A percentile compares a stretch with the other conserved stretches of the same genome.
phyloP scores from a whole-genome alignment of 2,113 vertebrate genomes.

The Myanophis thanlyinensis region DNA sequence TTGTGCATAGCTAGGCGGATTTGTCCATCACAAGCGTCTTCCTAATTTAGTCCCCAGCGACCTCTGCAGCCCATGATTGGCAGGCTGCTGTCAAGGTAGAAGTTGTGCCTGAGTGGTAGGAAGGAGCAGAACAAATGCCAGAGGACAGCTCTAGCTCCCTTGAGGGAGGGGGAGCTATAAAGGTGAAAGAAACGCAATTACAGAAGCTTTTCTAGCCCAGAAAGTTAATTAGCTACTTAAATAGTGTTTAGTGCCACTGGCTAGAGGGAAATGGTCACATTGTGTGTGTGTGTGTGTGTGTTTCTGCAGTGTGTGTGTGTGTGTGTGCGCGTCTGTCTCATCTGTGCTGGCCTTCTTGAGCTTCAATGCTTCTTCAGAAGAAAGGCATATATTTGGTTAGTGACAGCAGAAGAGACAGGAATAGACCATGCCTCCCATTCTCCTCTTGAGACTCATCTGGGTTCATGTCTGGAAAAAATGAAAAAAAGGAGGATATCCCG shows the following conservation, averaged over 20 bases:
- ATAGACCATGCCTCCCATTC: not conserved
- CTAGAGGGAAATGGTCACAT: slow-evolving; percentile 50
- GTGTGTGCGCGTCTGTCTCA: not conserved
- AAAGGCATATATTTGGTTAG: not conserved
- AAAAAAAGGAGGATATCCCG: not conserved
- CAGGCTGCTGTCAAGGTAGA: slow-evolving; percentile 56
- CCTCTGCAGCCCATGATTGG: slow-evolving; percentile 63
- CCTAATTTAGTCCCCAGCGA: slow-evolving; percentile 68
- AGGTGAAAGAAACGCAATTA: slow-evolving; percentile 70
- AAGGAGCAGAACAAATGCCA: slow-evolving; percentile 69
- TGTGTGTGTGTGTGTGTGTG: slow-evolving; percentile 41
- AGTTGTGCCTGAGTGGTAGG: slow-evolving; percentile 51
- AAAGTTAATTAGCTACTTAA: slow-evolving; percentile 77
- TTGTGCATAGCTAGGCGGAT: slow-evolving; percentile 58
- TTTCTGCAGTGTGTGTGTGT: not conserved
- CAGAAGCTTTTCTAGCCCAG: slow-evolving; percentile 66
- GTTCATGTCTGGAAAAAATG: not conserved
- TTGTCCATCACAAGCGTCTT: slow-evolving; percentile 50
- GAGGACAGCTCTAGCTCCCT: slow-evolving; percentile 66
- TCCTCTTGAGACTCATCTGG: not conserved
- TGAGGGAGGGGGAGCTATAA: slow-evolving; percentile 39
- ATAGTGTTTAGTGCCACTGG: slow-evolving; percentile 69
- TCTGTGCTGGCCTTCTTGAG: not conserved
- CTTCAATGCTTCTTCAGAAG: not conserved
- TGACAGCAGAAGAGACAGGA: not conserved